Evolutionary conservation across 2,888 invertebrate species (phyloP), one percentile per base, ranked within the genome.

Genomic region (Cistogaster globosa): DNA sequence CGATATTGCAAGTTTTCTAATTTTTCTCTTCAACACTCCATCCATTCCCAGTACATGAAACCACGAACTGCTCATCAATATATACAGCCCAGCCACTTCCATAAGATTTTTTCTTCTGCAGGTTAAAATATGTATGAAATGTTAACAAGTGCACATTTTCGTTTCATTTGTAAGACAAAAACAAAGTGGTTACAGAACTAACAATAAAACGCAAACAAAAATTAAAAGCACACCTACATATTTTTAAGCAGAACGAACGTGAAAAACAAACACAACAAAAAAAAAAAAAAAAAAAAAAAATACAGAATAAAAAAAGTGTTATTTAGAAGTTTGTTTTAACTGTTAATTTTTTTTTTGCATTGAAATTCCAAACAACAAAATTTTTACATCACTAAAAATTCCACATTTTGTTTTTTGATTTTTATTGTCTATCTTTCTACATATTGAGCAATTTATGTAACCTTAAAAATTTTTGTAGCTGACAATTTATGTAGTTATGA

Each of bases 141-240:
- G 53, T 62, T 74, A 60, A 75, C 80, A 80, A 74, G 67, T n/a
- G 53, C 53, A 68, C 42, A 45, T 74, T 75, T 81, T 74, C 74
- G 65, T 74, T 80, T 80, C 80, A 80, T 71, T 79, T 72, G 58
- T 20, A 42, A 45, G 5, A 63, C 45, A 65, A 57, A 36, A 53
- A 53, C 48, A 4, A 42, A 45, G 58, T 26, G 22, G 4, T 26
- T 38, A 36, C 71, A 63, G 48, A 71, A 36, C 36, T 36, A 20
- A 42, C 26, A 26, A 62, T 16, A 22, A 53, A 53, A 45, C 26
- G 53, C 18, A 62, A 42, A 14, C 16, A 51, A 57, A n/a, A 26
- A n/a, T 22, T 38, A 18, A 32, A 5, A 63, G 60, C 14, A 45
- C 68, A 69, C 32, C 62, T 20, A 60, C 51, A 4, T 69, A 3